Evolutionary conservation across 2,797 vertebrate species (phyloP).

Genomic region (Coccyzus lansbergi): DNA sequence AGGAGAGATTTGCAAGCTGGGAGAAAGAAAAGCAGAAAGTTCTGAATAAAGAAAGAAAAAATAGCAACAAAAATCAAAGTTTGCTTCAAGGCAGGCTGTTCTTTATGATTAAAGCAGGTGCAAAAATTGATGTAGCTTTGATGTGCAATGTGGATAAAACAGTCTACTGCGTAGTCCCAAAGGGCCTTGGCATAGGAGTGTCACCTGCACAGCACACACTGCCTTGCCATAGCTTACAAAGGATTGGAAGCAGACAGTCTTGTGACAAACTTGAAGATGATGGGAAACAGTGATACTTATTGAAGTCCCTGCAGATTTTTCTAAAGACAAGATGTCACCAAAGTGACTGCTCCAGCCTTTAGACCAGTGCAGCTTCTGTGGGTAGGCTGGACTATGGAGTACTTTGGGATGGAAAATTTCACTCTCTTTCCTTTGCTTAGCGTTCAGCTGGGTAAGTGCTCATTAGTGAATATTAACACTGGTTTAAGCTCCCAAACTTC

Average conservation of each 20-base stretch:
- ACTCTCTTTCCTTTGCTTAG: neutral
- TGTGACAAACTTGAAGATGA: neutral
- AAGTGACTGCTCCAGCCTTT: neutral
- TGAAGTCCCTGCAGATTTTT: neutral
- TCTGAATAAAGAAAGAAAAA: neutral
- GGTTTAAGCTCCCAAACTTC: neutral
- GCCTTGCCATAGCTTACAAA: neutral
- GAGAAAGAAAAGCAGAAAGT: neutral
- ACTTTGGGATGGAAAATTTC: neutral
- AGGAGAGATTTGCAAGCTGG: constrained; percentile 18
- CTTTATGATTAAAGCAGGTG: neutral
- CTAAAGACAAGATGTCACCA: neutral
- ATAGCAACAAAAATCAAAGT: neutral
- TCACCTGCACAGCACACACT: neutral
- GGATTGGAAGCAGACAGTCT: neutral
- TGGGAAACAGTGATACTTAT: neutral
- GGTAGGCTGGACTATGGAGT: neutral
- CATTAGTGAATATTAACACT: neutral
- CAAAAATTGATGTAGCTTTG: neutral
- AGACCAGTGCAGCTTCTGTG: neutral
- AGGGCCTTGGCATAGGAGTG: neutral
- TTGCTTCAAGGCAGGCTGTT: neutral
- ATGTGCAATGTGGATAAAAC: neutral
- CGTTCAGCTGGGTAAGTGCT: neutral
- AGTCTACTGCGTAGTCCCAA: neutral